Conservation (phyloP, 2,888 invertebrate genomes). For the Escarpia spicata region DNA sequence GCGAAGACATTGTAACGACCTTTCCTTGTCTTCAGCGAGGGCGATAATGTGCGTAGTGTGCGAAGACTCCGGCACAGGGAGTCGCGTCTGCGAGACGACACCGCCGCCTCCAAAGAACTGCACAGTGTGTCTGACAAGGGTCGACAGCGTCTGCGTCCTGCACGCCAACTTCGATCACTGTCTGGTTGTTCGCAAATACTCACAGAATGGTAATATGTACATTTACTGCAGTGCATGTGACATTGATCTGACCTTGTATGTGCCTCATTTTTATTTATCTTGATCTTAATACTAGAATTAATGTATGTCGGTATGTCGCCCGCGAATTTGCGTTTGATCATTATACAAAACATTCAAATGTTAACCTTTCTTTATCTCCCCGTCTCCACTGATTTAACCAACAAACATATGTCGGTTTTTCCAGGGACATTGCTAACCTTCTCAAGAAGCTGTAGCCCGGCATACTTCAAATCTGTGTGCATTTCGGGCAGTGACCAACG, state of each 20-base stretch:
- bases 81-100: neutral
- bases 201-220: neutral
- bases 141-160: neutral
- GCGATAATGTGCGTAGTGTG: neutral
- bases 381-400: neutral
- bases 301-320: too few relatives aligned
- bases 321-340: too few relatives aligned
- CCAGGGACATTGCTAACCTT: neutral
- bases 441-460: neutral
- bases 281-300: too few relatives aligned
- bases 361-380: too few relatives aligned
- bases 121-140: neutral
- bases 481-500: neutral
- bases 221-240: too few relatives aligned
- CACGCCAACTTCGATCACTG: neutral
- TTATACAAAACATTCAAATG: too few relatives aligned
- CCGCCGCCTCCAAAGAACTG: neutral
- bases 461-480: neutral
- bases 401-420: neutral
- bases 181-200: neutral
- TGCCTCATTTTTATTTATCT: too few relatives aligned
- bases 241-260: too few relatives aligned
- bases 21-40: neutral
- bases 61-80: neutral
- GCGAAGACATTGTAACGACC: neutral